Base-by-base conservation (phyloP, 1,140 invertebrate species). In the Lineus longissimus region DNA sequence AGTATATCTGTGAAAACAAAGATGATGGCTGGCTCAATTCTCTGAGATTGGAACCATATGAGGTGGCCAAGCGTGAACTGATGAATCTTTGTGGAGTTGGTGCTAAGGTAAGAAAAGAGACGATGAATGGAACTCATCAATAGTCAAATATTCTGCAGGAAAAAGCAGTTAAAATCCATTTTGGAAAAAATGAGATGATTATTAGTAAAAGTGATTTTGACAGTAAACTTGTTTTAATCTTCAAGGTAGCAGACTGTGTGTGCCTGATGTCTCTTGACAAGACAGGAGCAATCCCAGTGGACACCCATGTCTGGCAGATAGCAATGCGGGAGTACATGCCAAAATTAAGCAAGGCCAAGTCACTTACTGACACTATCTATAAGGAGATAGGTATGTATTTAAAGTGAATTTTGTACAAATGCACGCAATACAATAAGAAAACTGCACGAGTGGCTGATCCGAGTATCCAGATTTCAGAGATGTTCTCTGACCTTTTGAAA, bases 301-400 rank as follows among this genome's bases (percentile, higher is more conserved):
- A 99, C 79, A 97, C 94, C 0, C 96, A 99, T 81, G 92, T 99
- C 22, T 95, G 90, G 82, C 91, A 97, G 84, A 90, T 98, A 60
- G 94, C 93, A 2, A 82, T 87, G 30, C 81, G 87, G 63, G 85
- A 88, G 73, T 98, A 98, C 74, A 79, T 13, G 13, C 68, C 94
- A 60, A 91, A 91, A 0, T 83, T 97, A 30, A 82, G 84, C 31
- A 85, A 86, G 23, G 85, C 87, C 55, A 96, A 95, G 78, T 88
- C 87, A 59, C 85, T 97, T 0, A 96, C 91, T 1, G 86, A 89
- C 51, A 90, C 88, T 82, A 85, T 92, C 62, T 94, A 97, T 78
- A 82, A 87, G 40, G 89, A 95, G 84, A 92, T 98, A 67, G 90
- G 84, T 85, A 70, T 56, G 64, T n/a, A 33, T 9, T 17, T 55